Evolutionary conservation across 2,888 invertebrate genomes (phyloP), one percentile per base, ranked within the genome.

Genomic region (Melanostoma scalare): DNA sequence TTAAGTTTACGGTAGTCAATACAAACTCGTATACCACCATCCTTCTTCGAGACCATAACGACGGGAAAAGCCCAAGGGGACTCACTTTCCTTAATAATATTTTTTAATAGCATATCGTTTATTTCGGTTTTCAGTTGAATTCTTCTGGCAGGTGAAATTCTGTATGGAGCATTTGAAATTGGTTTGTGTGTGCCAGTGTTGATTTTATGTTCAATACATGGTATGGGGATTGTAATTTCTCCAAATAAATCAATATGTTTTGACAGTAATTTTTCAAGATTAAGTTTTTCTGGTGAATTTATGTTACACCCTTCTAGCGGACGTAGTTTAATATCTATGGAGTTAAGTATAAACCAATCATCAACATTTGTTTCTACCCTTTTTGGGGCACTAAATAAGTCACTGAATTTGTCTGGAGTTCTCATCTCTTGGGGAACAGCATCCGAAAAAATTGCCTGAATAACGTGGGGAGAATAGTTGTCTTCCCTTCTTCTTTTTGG

Each of bases 101-200:
- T 31, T 6, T 50, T 31, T 31, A 4, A 6, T 9, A 50, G 6
- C 50, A 50, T 50, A 6, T 50, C 50, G 31, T 50, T 9, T 9
- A 52, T 52, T 52, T 9, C 52, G 33, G 33, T n/a, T 52, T 33
- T 52, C 9, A 52, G 33, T 52, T 52, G 35, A n/a, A 52, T 33
- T 52, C 35, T 35, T n/a, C n/a, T n/a, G n/a, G n/a, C n/a, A n/a
- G n/a, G n/a, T n/a, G n/a, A n/a, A n/a, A n/a, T n/a, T n/a, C n/a
- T n/a, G n/a, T n/a, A n/a, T n/a, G n/a, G n/a, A n/a, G n/a, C n/a
- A n/a, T n/a, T n/a, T n/a, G n/a, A n/a, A n/a, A n/a, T n/a, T n/a
- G n/a, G n/a, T n/a, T n/a, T n/a, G n/a, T n/a, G n/a, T n/a, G n/a
- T n/a, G n/a, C n/a, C n/a, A n/a, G n/a, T n/a, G n/a, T n/a, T n/a